A percentile compares a stretch with the other conserved stretches of the same genome.
These are phyloP conservation scores for Dione vanillae DNA, from an alignment of 2,888 invertebrate species.

Conservation along the genomic window DNA sequence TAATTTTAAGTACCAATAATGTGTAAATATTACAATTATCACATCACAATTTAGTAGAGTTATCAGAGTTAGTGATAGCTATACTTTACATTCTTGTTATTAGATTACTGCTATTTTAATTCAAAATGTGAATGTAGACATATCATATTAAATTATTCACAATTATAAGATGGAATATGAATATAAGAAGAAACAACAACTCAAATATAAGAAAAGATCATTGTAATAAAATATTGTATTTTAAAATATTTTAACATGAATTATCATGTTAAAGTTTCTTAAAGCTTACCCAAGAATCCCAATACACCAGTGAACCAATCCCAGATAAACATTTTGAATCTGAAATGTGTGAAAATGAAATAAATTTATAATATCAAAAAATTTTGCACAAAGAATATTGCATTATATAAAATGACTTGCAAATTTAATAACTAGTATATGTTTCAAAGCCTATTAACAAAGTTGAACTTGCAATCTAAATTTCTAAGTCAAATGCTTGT, in stretches of 20 bases:
- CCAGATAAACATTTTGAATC: slow-evolving; percentile 94
- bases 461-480: slow-evolving; percentile 18
- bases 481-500: slow-evolving; percentile 52
- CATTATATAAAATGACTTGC: slow-evolving; percentile 72
- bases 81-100: not conserved
- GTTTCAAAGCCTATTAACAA: slow-evolving; percentile 54
- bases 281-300: slow-evolving; percentile 94
- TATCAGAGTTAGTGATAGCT: no score
- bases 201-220: not conserved
- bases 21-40: no score
- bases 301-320: slow-evolving; percentile 98
- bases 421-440: slow-evolving; percentile 62
- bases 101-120: not conserved
- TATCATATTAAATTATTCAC: not conserved
- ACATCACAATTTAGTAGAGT: no score
- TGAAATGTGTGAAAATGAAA: slow-evolving; percentile 57
- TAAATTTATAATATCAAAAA: slow-evolving; percentile 56
- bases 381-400: slow-evolving; percentile 65
- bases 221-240: not conserved
- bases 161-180: not conserved
- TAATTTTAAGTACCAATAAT: no score
- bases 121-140: not conserved
- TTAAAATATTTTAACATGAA: not conserved
- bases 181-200: not conserved
- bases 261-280: no score